Conservation (phyloP, 2,888 invertebrate genomes). For the Apoda limacodes region DNA sequence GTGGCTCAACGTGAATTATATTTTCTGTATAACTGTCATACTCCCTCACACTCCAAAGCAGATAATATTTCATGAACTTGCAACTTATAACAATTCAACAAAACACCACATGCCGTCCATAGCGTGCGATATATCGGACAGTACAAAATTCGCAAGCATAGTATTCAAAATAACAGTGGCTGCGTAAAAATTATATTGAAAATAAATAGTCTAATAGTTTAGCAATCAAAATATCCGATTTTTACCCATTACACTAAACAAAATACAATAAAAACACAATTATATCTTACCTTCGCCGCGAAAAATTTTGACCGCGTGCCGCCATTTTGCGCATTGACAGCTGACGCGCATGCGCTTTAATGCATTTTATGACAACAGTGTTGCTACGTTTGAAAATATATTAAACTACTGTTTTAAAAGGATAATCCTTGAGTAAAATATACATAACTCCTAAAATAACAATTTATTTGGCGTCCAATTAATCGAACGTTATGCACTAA, state of each 20-base stretch:
- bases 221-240: constrained; percentile 7
- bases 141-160: constrained; percentile 6
- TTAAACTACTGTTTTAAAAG: constrained; percentile 2
- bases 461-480: constrained; percentile 3
- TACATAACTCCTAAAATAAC: constrained; percentile 4
- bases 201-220: constrained; percentile 8
- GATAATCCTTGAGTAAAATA: constrained; percentile 1
- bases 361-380: background rate
- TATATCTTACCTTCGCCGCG: constrained; percentile 7
- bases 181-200: constrained; percentile 7
- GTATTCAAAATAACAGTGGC: constrained; percentile 5
- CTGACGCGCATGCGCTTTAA: constrained; percentile 15
- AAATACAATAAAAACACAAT: constrained; percentile 7
- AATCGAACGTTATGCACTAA: constrained; percentile 5
- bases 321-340: constrained; percentile 7
- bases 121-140: constrained; percentile 11
- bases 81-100: constrained; percentile 8
- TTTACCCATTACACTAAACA: constrained; percentile 5
- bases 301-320: constrained; percentile 7
- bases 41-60: constrained; percentile 11
- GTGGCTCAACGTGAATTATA: constrained; percentile 9
- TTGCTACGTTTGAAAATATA: background rate
- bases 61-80: no score
- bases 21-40: constrained; percentile 4
- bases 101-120: constrained; percentile 10